These are phyloP conservation scores for Rhinichthys klamathensis DNA, from an alignment of 2,113 vertebrate species.

Conservation along the genomic window DNA sequence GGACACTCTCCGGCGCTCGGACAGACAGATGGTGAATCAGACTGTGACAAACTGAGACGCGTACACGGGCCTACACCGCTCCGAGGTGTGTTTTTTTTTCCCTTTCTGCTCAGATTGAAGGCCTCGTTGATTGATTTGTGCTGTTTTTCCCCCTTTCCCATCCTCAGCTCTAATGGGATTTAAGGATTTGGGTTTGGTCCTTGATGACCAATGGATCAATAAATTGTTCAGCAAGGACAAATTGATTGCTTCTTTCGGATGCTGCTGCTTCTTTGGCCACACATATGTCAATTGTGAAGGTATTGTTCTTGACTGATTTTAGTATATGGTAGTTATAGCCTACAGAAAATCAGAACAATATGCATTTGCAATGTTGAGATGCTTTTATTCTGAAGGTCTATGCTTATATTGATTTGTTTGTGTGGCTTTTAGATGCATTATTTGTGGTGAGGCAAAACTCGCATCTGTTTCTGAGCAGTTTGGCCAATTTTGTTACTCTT, in stretches of 20 bases:
- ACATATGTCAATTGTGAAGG: background rate
- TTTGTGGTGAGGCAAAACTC: background rate
- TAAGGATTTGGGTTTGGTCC: conserved; percentile 11
- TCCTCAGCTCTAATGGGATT: conserved; percentile 27
- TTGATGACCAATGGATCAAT: conserved; percentile 44
- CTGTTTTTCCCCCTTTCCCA: background rate
- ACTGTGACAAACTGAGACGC: conserved; percentile 36
- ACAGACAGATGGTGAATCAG: conserved; percentile 43
- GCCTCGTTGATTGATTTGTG: conserved; percentile 38
- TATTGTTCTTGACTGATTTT: background rate
- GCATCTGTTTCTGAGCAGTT: background rate
- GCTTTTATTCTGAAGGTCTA: background rate
- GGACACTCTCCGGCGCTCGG: background rate
- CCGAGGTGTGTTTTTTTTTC: conserved; percentile 35
- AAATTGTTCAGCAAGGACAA: conserved; percentile 34
- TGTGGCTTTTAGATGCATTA: background rate
- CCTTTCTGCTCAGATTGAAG: conserved; percentile 32
- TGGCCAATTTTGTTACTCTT: background rate
- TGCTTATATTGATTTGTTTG: background rate
- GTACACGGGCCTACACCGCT: background rate
- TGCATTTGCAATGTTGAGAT: background rate
- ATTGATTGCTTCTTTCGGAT: conserved; percentile 4
- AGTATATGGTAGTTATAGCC: background rate
- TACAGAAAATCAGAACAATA: background rate
- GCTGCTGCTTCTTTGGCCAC: background rate